Evolutionary conservation across 1,140 invertebrate genomes (phyloP), one percentile per base, ranked within the genome.

Genomic region (Frieseomelitta varia): DNA sequence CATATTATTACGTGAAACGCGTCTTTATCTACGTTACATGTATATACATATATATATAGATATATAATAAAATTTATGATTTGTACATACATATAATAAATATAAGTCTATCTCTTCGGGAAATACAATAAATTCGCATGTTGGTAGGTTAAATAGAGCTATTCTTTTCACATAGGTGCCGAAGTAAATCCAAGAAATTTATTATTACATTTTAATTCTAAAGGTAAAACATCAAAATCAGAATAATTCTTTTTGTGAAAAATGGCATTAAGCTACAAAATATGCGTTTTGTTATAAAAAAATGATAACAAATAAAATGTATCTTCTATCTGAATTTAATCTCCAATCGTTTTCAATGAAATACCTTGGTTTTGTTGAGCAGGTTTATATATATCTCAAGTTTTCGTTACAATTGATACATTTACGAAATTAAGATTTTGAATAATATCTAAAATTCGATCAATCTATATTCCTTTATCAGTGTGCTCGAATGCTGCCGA

Each of bases 31-130:
- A 86, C 68, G 67, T 88, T 79, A 79, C 79, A 81, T 81, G 76
- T 72, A 69, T 84, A 68, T 81, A 77, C 74, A 12, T 71, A 84
- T 79, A 84, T 79, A 84, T 79, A 84, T 84, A 84, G n/a, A 79
- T 74, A 80, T 69, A 53, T 86, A 84, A 68, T 85, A 34, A 84
- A 86, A 80, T 86, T 65, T 76, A 84, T 77, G 69, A 89, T 89
- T 89, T 89, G 88, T 89, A 89, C 47, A 89, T 89, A 89, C 47
- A 89, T 89, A 89, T 84, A 61, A 67, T 84, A 86, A 88, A 34
- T 68, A 47, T 89, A 89, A 74, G 73, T 89, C 72, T 75, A 34
- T 89, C 72, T 75, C 39, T 39, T 77, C 55, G 56, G 53, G 21
- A 75, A 75, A 69, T 87, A 77, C 53, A 85, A 63, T 17, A 75